A percentile compares a stretch with the other conserved stretches of the same genome.
Conservation (phyloP, 2,113 vertebrate genomes). For the Balaeniceps rex region DNA sequence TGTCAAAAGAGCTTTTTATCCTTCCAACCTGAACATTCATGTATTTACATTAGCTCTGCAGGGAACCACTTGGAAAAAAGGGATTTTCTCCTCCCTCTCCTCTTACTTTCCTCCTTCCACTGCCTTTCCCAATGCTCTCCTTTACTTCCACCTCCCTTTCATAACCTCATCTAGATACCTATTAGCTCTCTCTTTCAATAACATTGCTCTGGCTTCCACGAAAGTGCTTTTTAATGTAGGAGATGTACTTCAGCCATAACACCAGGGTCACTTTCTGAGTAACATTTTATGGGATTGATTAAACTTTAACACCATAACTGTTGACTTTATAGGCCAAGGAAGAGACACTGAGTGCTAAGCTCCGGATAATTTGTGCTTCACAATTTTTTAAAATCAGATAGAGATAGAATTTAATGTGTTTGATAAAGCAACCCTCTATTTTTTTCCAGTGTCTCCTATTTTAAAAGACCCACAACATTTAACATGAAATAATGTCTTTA, state of each 20-base stretch:
- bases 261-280: slow-evolving; percentile 76
- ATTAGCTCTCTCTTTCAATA: slow-evolving; percentile 67
- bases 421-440: slow-evolving; percentile 30
- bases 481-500: slow-evolving; percentile 40
- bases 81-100: neutral
- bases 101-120: neutral
- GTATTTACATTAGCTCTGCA: neutral
- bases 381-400: slow-evolving; percentile 59
- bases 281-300: slow-evolving; percentile 82
- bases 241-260: slow-evolving; percentile 74
- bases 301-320: slow-evolving; percentile 80
- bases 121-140: neutral
- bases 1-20: slow-evolving; percentile 15
- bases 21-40: slow-evolving; percentile 1
- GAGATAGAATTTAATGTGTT: slow-evolving; percentile 50
- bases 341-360: slow-evolving; percentile 67
- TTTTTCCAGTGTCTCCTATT: neutral
- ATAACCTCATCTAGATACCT: slow-evolving; percentile 38
- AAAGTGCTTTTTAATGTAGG: slow-evolving; percentile 81
- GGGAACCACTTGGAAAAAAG: slow-evolving; percentile 23
- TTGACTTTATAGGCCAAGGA: slow-evolving; percentile 75
- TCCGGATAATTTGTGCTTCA: slow-evolving; percentile 63
- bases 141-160: neutral
- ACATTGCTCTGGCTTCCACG: slow-evolving; percentile 50
- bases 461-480: slow-evolving; percentile 37